These are phyloP conservation scores for Pipistrellus pipistrellus DNA, from an alignment of 2,797 vertebrate genomes.

Conservation along the genomic window DNA sequence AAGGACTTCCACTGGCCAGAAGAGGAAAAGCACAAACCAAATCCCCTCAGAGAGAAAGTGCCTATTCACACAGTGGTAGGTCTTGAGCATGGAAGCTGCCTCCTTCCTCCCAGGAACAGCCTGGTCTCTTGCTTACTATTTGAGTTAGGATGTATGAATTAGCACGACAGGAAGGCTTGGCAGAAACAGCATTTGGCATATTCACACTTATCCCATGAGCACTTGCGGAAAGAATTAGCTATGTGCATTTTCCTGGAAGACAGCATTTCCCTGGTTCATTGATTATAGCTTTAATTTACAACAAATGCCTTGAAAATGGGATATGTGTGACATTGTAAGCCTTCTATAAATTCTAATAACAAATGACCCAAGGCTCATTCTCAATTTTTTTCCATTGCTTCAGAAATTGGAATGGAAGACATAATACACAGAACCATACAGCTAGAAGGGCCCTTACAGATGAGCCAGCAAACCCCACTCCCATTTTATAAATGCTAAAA, in stretches of 20 bases:
- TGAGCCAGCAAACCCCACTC: not conserved
- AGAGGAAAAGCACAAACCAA: slow-evolving; percentile 53
- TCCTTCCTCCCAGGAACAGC: slow-evolving; percentile 72
- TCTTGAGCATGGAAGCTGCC: not conserved
- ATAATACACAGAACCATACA: not conserved
- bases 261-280: slow-evolving; percentile 6
- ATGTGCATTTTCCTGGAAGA: slow-evolving; percentile 42
- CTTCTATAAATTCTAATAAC: slow-evolving; percentile 3
- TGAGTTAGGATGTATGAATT: not conserved
- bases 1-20: slow-evolving; percentile 53
- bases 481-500: not conserved
- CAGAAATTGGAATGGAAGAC: slow-evolving; percentile 12
- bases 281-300: slow-evolving; percentile 55
- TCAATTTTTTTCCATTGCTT: not conserved
- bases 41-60: slow-evolving; percentile 65
- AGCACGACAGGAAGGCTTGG: not conserved
- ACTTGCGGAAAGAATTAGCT: slow-evolving; percentile 24
- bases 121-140: not conserved
- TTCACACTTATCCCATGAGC: not conserved
- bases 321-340: not conserved
- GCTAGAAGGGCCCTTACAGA: not conserved
- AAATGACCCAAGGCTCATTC: not conserved
- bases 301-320: slow-evolving; percentile 39
- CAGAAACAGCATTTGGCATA: not conserved
- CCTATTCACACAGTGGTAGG: slow-evolving; percentile 49